These are phyloP conservation scores for Benthosema pterotum DNA, from an alignment of 2,797 vertebrate genomes.

Conservation along the genomic window DNA sequence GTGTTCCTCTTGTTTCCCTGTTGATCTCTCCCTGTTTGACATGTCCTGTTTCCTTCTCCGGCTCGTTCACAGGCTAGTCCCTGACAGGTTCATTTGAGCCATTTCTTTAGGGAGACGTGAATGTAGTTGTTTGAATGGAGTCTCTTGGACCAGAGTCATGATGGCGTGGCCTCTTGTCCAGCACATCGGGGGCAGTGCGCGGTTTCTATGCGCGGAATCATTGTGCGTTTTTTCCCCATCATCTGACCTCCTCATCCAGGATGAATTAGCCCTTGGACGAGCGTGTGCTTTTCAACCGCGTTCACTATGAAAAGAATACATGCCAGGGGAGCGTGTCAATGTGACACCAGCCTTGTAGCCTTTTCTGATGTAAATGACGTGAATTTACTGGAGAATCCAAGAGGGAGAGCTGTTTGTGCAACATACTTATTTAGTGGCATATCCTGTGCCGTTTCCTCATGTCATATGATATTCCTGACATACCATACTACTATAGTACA, in stretches of 20 bases:
- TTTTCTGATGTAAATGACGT: conserved; percentile 38
- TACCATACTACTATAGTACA: too few species aligned
- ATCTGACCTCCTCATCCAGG: conserved; percentile 48
- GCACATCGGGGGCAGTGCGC: conserved; percentile 64
- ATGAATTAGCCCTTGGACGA: conserved; percentile 58
- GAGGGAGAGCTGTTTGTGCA: conserved; percentile 12
- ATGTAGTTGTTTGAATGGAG: conserved; percentile 75
- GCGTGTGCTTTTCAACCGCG: conserved; percentile 56
- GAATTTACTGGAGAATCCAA: conserved; percentile 16
- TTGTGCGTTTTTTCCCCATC: conserved; percentile 51
- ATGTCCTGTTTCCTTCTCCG: conserved; percentile 74
- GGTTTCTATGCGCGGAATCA: conserved; percentile 64
- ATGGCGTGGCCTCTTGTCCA: conserved; percentile 75
- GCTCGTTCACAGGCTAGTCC: conserved; percentile 68
- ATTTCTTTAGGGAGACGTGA: conserved; percentile 69
- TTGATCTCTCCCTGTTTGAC: conserved; percentile 81
- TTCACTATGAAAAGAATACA: conserved; percentile 53
- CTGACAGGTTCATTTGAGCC: conserved; percentile 76
- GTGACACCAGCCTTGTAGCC: conserved; percentile 38
- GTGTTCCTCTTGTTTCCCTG: conserved; percentile 76
- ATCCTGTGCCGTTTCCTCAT: neutral
- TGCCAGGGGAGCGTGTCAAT: conserved; percentile 30
- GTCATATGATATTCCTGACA: neutral
- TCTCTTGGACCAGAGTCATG: conserved; percentile 66
- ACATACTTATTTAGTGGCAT: conserved; percentile 17